phyloP scores from a whole-genome alignment of 1,140 invertebrate genomes.

The Hypothenemus hampei region DNA sequence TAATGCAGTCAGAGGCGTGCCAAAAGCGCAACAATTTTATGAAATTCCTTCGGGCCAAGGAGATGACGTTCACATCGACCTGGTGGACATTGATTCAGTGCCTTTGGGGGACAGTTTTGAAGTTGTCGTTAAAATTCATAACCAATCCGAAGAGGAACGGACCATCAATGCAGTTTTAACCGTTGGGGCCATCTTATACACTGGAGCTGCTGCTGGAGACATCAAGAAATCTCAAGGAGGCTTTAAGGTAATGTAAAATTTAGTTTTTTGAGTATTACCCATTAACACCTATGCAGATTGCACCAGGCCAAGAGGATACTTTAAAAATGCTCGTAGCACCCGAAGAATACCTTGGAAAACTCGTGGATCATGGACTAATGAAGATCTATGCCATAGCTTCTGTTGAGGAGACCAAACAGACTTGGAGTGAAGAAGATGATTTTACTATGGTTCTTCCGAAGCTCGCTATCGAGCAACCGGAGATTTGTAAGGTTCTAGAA shows the following conservation, averaged over 20 bases:
- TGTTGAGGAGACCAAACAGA: slow-evolving; percentile 63
- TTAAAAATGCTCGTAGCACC: slow-evolving; percentile 51
- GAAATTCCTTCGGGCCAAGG: slow-evolving; percentile 52
- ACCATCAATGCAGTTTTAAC: slow-evolving; percentile 59
- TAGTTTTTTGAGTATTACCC: not conserved
- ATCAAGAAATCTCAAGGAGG: slow-evolving; percentile 59
- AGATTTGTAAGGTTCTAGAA: slow-evolving; percentile 30
- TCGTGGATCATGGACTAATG: slow-evolving; percentile 64
- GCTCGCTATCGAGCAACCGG: slow-evolving; percentile 50
- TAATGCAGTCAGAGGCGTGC: slow-evolving; percentile 57
- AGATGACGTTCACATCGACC: slow-evolving; percentile 57
- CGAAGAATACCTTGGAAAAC: slow-evolving; percentile 60
- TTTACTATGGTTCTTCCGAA: slow-evolving; percentile 61
- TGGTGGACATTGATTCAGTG: slow-evolving; percentile 63
- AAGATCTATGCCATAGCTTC: slow-evolving; percentile 63
- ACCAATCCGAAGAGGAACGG: slow-evolving; percentile 59
- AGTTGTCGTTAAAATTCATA: slow-evolving; percentile 60
- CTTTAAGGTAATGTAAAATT: slow-evolving; percentile 51
- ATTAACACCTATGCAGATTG: slow-evolving; percentile 2
- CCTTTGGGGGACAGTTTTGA: slow-evolving; percentile 62
- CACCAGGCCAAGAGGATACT: slow-evolving; percentile 49
- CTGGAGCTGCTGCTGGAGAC: slow-evolving; percentile 60
- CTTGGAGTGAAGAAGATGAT: slow-evolving; percentile 66
- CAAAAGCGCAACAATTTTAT: slow-evolving; percentile 56
- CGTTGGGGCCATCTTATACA: slow-evolving; percentile 63